Base-by-base conservation (phyloP, 2,888 invertebrate genomes). In the Hypolimnas misippus region DNA sequence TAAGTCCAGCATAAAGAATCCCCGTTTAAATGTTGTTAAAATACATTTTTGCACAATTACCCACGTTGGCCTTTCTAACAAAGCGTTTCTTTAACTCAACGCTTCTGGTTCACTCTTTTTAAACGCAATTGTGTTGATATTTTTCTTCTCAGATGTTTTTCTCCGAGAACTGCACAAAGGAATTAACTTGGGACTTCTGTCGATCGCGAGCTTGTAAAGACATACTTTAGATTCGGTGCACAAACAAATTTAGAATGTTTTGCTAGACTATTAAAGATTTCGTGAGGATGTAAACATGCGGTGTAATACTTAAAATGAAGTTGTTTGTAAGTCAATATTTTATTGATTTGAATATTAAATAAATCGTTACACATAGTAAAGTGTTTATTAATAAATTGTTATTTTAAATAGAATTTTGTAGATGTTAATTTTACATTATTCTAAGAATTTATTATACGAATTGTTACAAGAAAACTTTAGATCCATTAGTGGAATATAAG, bases 171-270 rank as follows among this genome's bases (percentile, higher is more conserved):
- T 35, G 49, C 54, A 64, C 68, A 71, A 67, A 68, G 63, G 68
- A 65, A 68, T 70, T 65, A 67, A 68, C 66, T 70, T 63, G 53
- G 44, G 59, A 67, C 54, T 57, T 65, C 66, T 62, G 67, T 65
- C 64, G 63, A 63, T 55, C 54, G 25, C 12, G 51, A 50, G 57
- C 56, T 57, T 57, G 50, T 42, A 33, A 59, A 55, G 59, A 56
- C 57, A 57, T 60, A 46, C 60, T 56, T 63, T 54, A 46, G 57
- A 66, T 35, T 55, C 49, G 50, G 42, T 16, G 46, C 31, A 46
- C 56, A 65, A 65, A 65, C 58, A 62, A 59, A 65, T 62, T 62
- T 35, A 21, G 52, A 57, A 31, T 53, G 49, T 46, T 54, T 49
- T 50, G n/a, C n/a, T n/a, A 29, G 53, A 17, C 19, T 53, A n/a